Base-by-base conservation (phyloP, 2,797 vertebrate species). In the Triplophysa bombifrons region DNA sequence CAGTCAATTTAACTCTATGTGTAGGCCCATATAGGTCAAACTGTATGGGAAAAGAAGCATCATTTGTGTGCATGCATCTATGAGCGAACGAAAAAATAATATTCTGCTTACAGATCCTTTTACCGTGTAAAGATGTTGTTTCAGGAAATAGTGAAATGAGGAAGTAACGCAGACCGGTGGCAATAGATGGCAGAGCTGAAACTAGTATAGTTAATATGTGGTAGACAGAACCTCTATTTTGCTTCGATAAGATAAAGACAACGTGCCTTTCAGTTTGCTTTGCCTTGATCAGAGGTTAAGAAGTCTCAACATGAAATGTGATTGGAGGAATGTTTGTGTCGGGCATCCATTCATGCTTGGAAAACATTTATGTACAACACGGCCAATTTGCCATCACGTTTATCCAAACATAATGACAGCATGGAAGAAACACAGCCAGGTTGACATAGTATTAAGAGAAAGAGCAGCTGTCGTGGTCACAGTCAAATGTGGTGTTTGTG, bases 101-200 rank as follows among this genome's bases (percentile, higher is more conserved):
- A 44, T 55, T 38, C 16, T 61, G 30, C 0, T 5, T 27, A 6
- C 68, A 38, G 20, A 41, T 68, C 12, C n/a, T 55, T 4, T 44
- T 50, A 60, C 38, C 44, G n/a, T 48, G 11, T 70, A 48, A 70
- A 65, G 71, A 27, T 72, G 70, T 63, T 20, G 67, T 82, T 87
- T 88, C 84, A 88, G 90, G 91, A 91, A 91, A 88, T 76, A 53
- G 51, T 79, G 81, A 83, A 88, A 91, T 65, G 85, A 76, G 90
- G 90, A 92, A 91, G 89, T 90, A 22, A 44, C 38, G 73, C 51
- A 17, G 55, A 58, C 38, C 74, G 38, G 25, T 64, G 46, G 76
- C 76, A 77, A 69, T 46, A 41, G n/a, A 41, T 19, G 68, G 50
- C 61, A 55, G 50, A 67, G 60, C 41, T 30, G 38, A 69, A 51